Percentiles rank a stretch among this genome's conserved stretches.
These are phyloP conservation scores for Anthophora plumipes DNA, from an alignment of 2,888 invertebrate species.

Conservation along the genomic window DNA sequence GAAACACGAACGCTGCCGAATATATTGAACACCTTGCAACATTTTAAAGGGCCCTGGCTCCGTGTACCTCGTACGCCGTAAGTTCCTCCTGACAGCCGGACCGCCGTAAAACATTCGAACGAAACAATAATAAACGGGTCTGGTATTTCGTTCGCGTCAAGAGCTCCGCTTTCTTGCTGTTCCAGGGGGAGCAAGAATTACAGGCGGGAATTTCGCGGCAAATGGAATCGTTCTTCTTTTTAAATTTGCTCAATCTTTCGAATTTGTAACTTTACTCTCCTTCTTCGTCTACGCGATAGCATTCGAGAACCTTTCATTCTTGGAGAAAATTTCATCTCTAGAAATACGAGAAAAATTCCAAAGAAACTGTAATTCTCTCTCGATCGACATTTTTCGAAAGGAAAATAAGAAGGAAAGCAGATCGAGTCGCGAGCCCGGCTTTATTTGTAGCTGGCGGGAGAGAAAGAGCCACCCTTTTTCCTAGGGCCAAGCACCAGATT, in stretches of 20 bases:
- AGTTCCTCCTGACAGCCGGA: conserved; percentile 36
- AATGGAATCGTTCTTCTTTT: background rate
- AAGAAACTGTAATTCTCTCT: no score
- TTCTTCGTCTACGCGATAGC: no score
- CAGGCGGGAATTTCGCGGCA: background rate
- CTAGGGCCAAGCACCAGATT: conserved; percentile 66
- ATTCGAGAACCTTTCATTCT: no score
- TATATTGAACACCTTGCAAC: conserved; percentile 51
- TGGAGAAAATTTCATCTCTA: no score
- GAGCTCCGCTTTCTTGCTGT: conserved; percentile 10
- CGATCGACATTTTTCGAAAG: no score
- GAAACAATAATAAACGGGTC: conserved; percentile 40
- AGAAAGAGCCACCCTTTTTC: conserved; percentile 64
- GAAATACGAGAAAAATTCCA: no score
- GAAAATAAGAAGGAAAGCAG: no score
- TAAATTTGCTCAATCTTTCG: no score
- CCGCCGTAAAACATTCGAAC: conserved; percentile 43
- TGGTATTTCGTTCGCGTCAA: conserved; percentile 5
- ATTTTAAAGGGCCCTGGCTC: conserved; percentile 28
- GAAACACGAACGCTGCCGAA: conserved; percentile 47
- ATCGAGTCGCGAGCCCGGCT: conserved; percentile 52
- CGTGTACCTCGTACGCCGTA: conserved; percentile 38
- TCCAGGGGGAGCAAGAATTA: conserved; percentile 6
- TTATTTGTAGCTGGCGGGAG: conserved; percentile 45
- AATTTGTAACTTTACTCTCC: background rate